Evolutionary conservation across 2,797 vertebrate species (phyloP).

Genomic region (Aulostomus chinensis): DNA sequence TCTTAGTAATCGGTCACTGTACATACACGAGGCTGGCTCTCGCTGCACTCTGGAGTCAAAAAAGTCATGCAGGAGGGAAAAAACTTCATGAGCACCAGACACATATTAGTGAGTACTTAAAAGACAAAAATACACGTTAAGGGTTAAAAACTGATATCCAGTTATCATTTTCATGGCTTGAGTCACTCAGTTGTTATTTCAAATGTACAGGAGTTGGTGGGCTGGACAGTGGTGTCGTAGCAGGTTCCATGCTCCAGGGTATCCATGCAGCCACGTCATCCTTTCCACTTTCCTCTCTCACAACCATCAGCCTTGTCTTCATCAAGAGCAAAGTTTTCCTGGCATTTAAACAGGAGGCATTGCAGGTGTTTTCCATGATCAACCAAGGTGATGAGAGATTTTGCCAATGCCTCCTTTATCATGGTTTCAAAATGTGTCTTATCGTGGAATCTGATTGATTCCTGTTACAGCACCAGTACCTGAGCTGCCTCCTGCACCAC

Average conservation of each 20-base stretch:
- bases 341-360: conserved; percentile 53
- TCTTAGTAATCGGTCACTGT: no score
- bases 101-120: no score
- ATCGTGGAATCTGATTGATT: neutral
- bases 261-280: conserved; percentile 23
- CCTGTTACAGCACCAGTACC: conserved; percentile 9
- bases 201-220: conserved; percentile 48
- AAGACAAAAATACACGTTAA: no score
- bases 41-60: no score
- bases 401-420: no score
- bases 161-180: neutral
- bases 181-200: neutral
- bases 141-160: no score
- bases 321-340: conserved; percentile 56
- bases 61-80: no score
- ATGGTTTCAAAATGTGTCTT: no score
- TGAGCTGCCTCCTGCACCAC: neutral
- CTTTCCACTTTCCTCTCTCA: conserved; percentile 15
- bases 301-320: conserved; percentile 55
- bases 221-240: conserved; percentile 47
- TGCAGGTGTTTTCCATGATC: conserved; percentile 26
- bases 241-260: conserved; percentile 56
- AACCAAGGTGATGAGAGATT: conserved; percentile 50
- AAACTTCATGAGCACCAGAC: no score
- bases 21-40: no score